Evolutionary conservation across 2,888 invertebrate genomes (phyloP).

Genomic region (Eupelmus urozonus): DNA sequence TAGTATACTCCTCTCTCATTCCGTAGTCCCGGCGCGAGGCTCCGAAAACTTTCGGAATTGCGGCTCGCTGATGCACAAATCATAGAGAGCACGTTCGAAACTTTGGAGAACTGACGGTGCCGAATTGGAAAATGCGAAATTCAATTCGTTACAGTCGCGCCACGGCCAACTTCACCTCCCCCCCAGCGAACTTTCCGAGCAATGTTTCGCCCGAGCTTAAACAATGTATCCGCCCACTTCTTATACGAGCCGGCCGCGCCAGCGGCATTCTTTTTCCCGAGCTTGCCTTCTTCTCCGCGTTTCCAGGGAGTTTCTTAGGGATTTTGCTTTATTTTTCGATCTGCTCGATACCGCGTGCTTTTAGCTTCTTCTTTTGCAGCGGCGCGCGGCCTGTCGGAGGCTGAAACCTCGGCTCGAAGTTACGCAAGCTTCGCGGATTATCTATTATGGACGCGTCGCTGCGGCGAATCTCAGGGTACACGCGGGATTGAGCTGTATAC

Average conservation of each 20-base stretch:
- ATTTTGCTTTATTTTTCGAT: background rate
- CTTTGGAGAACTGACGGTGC: constrained; percentile 40
- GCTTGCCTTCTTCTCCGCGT: background rate
- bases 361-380: background rate
- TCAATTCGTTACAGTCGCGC: constrained; percentile 63
- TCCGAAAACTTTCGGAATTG: constrained; percentile 44
- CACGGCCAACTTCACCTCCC: background rate
- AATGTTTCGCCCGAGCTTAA: constrained; percentile 36
- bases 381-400: background rate
- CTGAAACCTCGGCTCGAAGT: too few relatives aligned
- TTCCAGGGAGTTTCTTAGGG: background rate
- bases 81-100: constrained; percentile 63
- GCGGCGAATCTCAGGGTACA: too few relatives aligned
- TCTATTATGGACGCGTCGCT: constrained; percentile 27
- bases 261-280: background rate
- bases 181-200: constrained; percentile 42
- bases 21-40: constrained; percentile 10
- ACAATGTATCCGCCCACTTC: constrained; percentile 36
- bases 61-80: constrained; percentile 64
- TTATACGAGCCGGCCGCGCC: background rate
- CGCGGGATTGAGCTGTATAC: too few relatives aligned
- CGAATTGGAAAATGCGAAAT: constrained; percentile 63
- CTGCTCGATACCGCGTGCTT: background rate
- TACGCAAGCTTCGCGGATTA: too few relatives aligned
- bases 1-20: constrained; percentile 11